These are phyloP conservation scores for Amphipoea oculea DNA, from an alignment of 2,888 invertebrate species.

Conservation along the genomic window DNA sequence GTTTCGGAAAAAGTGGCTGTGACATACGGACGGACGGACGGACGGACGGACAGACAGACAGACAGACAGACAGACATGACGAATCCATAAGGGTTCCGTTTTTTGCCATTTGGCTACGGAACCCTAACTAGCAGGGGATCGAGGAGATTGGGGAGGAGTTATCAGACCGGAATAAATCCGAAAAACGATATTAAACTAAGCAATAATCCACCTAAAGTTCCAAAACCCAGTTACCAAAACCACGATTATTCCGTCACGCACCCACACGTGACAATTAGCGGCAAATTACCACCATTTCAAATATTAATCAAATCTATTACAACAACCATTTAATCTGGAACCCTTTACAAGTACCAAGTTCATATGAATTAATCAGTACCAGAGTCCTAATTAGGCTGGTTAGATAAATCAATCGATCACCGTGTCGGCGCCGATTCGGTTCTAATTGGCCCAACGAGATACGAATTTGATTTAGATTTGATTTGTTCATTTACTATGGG, in stretches of 20 bases:
- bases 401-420: slow-evolving; percentile 70
- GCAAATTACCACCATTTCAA: slow-evolving; percentile 62
- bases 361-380: slow-evolving; percentile 48
- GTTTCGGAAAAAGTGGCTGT: too few relatives aligned
- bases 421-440: slow-evolving; percentile 57
- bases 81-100: too few relatives aligned
- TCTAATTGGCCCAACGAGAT: slow-evolving; percentile 69
- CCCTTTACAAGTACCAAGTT: slow-evolving; percentile 6
- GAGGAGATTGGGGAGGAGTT: too few relatives aligned
- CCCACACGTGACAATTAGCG: slow-evolving; percentile 62
- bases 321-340: slow-evolving; percentile 42
- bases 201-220: neutral
- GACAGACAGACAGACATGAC: too few relatives aligned
- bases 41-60: too few relatives aligned
- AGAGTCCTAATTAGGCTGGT: slow-evolving; percentile 63
- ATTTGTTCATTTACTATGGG: slow-evolving; percentile 60
- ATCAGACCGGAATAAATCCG: too few relatives aligned
- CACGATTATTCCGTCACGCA: slow-evolving; percentile 31
- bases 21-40: too few relatives aligned
- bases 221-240: slow-evolving; percentile 2
- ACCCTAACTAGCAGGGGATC: too few relatives aligned
- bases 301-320: slow-evolving; percentile 66
- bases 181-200: neutral
- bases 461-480: slow-evolving; percentile 67
- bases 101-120: too few relatives aligned